A percentile compares a stretch with the other conserved stretches of the same genome.
Evolutionary conservation across 2,113 vertebrate species (phyloP).

Genomic region (Misgurnus anguillicaudatus): DNA sequence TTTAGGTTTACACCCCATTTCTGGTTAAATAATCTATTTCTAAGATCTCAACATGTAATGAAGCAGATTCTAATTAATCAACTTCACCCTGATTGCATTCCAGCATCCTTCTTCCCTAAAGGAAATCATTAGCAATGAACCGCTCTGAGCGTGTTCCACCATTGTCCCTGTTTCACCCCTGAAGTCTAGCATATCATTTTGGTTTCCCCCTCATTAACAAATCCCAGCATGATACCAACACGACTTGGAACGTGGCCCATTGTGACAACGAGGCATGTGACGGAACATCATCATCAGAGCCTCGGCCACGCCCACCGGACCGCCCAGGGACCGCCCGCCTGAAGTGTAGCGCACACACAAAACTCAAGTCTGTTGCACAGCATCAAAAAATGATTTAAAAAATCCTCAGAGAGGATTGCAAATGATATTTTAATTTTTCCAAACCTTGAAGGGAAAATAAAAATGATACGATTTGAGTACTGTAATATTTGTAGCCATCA

Average conservation of each 20-base stretch:
- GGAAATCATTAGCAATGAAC: constrained; percentile 63
- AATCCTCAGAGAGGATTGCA: too few species aligned
- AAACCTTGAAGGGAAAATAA: too few species aligned
- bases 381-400: too few species aligned
- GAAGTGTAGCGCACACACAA: too few species aligned
- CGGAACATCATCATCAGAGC: not conserved
- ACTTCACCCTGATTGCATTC: constrained; percentile 50
- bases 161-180: constrained; percentile 42
- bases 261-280: constrained; percentile 19
- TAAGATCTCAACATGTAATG: constrained; percentile 41
- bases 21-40: constrained; percentile 34
- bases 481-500: not conserved
- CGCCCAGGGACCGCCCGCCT: too few species aligned
- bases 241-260: not conserved
- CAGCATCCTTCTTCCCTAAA: constrained; percentile 51
- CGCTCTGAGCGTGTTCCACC: constrained; percentile 53
- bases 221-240: constrained; percentile 27
- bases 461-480: too few species aligned
- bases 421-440: too few species aligned
- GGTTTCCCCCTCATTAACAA: constrained; percentile 34
- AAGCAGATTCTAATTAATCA: constrained; percentile 52
- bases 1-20: constrained; percentile 34
- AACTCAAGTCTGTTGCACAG: too few species aligned
- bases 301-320: not conserved
- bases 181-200: constrained; percentile 31